Evolutionary conservation across 1,140 invertebrate genomes (phyloP), one percentile per base, ranked within the genome.

Genomic region (Luehdorfia chinensis): DNA sequence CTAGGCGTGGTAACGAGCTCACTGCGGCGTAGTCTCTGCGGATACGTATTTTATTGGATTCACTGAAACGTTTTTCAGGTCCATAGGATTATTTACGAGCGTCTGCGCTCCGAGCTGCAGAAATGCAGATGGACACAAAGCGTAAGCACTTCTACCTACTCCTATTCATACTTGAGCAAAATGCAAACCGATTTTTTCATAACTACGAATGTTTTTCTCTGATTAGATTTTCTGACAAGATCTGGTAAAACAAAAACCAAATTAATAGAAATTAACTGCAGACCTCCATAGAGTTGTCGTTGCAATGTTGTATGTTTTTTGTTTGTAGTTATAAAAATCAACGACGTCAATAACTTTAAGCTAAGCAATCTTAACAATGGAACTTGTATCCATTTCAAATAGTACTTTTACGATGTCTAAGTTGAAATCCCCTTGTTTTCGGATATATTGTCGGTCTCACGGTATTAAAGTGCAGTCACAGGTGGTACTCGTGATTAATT

Each of bases 1-100:
- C 74, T 84, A 81, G 81, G 78, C 78, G 78, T 79, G 78, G 81
- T 85, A 85, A 85, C 81, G 81, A 85, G 81, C 79, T 77, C 78
- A 70, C 75, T 80, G 81, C 81, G 75, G 78, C 76, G 81, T 73
- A 80, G 75, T 80, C 77, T 81, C 77, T 84, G 77, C 81, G 81
- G 79, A 84, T 86, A 84, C 81, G 81, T 86, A 84, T 86, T 86
- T 85, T 86, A 86, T 86, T 84, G 81, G 81, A 86, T 86, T 84
- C 77, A 78, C 72, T 81, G 81, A 84, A 86, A 86, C 79, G 81
- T 84, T 86, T 86, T 86, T 81, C 81, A 80, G 77, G 76, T 83
- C 81, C 73, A 74, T 67, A 75, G 76, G 79, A 86, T 86, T 84
- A 86, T 86, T 86, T 84, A 86, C 77, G 79, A 81, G 69, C 74